phyloP scores from a whole-genome alignment of 2,888 invertebrate genomes.

The Heteromurus nitidus region DNA sequence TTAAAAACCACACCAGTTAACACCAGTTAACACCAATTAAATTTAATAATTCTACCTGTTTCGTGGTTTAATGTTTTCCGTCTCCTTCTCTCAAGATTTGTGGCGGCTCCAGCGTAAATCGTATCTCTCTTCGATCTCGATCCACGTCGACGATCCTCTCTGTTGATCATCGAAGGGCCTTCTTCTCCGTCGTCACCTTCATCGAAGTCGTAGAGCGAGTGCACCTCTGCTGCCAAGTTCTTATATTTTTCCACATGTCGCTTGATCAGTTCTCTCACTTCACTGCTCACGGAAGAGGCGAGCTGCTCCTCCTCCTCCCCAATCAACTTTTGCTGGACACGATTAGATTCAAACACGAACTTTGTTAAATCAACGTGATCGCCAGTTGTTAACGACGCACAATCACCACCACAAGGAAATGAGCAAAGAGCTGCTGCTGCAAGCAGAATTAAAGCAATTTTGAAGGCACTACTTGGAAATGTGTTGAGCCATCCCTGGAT shows the following conservation, averaged over 20 bases:
- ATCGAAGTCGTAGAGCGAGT: background rate
- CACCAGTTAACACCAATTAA: background rate
- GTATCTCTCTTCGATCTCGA: conserved; percentile 13
- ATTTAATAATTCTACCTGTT: conserved; percentile 5
- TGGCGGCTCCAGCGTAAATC: conserved; percentile 10
- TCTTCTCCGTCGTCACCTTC: no score
- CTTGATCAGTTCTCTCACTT: background rate
- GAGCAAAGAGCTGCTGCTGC: background rate
- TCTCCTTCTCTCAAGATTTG: conserved; percentile 14
- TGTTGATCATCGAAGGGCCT: no score
- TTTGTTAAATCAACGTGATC: background rate
- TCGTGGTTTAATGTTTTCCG: conserved; percentile 41
- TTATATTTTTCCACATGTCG: conserved; percentile 17
- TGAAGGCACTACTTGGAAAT: background rate
- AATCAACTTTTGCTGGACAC: conserved; percentile 10
- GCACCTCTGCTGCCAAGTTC: background rate
- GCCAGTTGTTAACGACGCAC: no score
- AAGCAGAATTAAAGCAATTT: background rate
- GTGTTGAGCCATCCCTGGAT: background rate
- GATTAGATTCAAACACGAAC: background rate
- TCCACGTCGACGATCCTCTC: no score
- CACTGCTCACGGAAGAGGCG: background rate
- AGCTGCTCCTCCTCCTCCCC: background rate
- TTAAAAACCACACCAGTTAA: background rate
- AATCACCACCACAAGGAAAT: no score